Base-by-base conservation (phyloP, 2,113 vertebrate species). In the Eulemur rufifrons region DNA sequence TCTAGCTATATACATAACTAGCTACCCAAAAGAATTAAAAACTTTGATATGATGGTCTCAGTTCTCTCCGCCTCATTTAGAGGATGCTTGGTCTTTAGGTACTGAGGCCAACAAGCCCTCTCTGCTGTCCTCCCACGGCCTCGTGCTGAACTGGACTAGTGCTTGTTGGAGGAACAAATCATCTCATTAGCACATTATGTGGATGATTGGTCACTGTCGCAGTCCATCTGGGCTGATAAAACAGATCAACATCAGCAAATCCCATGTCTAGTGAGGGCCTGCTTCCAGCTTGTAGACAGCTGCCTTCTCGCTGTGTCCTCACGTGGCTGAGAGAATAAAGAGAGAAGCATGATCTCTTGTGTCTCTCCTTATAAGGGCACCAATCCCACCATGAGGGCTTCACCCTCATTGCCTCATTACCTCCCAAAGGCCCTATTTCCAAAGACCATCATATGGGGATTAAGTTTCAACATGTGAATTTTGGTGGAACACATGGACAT, bases 151-250 rank as follows among this genome's bases (percentile, higher is more conserved):
- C 37, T 63, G 77, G 42, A n/a, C 66, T 69, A 3, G 37, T 17
- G 25, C 61, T 87, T 52, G 71, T 82, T 71, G 64, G 42, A 93
- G 54, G 47, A 91, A 73, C 66, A 61, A 83, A 34, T 90, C 34
- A 56, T 42, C 66, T 85, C 87, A 47, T 96, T 76, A 93, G 54
- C 83, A 87, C 64, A 61, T 73, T 52, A 64, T 76, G 27, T 82
- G 47, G 8, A 37, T 92, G 84, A 45, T 18, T 64, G 14, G 71
- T n/a, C 68, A 78, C 59, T 78, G 12, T 63, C n/a, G 69, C 42
- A n/a, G 37, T 50, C 50, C 84, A 21, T 74, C 59, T 8, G 3
- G 61, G 29, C 21, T 78, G 25, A 61, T 82, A 29, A 50, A 76
- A 78, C 11, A 45, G 37, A 73, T 64, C n/a, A 74, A 27, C 54